phyloP scores from a whole-genome alignment of 2,113 vertebrate genomes.

The Ptychochromis oligacanthus region DNA sequence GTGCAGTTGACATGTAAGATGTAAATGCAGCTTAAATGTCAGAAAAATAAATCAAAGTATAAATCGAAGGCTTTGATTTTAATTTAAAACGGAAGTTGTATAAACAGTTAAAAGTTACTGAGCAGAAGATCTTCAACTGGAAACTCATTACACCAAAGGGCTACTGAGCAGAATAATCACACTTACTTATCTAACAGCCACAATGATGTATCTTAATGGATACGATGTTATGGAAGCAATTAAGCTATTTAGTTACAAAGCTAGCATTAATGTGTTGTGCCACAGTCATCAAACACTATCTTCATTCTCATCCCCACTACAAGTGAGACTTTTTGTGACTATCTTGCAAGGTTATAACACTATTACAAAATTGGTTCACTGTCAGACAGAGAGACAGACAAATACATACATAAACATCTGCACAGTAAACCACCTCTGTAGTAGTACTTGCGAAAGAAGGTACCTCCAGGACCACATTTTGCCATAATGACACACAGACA shows the following conservation, averaged over 20 bases:
- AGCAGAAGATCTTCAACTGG: not conserved
- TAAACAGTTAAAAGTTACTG: not conserved
- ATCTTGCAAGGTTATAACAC: no score
- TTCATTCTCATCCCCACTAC: not conserved
- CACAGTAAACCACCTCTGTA: no score
- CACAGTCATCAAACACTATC: not conserved
- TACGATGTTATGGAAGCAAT: not conserved
- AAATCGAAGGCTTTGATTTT: not conserved
- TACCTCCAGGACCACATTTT: no score
- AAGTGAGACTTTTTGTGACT: no score
- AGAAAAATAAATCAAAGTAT: not conserved
- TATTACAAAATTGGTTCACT: no score
- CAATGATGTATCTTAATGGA: not conserved
- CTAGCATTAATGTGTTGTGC: not conserved
- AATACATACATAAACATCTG: no score
- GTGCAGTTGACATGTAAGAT: not conserved
- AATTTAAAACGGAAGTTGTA: not conserved
- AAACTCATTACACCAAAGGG: not conserved
- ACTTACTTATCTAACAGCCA: no score
- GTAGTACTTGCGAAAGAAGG: no score
- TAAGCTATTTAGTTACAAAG: not conserved
- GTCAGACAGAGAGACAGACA: no score
- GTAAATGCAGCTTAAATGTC: not conserved
- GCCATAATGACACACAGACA: no score
- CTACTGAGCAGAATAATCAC: no score